Evolutionary conservation across 2,888 invertebrate genomes (phyloP).

Genomic region (Conomelus anceps): DNA sequence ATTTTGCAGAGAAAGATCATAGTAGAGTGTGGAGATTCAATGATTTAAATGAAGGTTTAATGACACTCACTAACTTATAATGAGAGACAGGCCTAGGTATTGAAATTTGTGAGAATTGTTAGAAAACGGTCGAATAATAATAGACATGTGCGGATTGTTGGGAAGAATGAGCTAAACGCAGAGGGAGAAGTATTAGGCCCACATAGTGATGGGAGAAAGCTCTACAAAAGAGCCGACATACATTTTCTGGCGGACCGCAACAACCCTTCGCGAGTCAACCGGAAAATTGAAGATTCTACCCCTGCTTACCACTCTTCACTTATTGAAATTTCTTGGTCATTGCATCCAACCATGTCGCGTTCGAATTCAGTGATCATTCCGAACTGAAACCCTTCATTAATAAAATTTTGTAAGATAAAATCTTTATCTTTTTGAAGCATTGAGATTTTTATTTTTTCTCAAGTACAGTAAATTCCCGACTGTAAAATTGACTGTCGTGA

Average conservation of each 20-base stretch:
- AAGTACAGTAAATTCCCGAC: too few relatives aligned
- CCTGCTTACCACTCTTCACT: conserved; percentile 17
- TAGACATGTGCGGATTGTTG: not conserved
- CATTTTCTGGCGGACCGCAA: conserved; percentile 5
- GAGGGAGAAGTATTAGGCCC: not conserved
- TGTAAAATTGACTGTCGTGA: too few relatives aligned
- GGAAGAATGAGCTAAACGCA: not conserved
- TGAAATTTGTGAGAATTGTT: too few relatives aligned
- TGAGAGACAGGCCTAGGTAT: too few relatives aligned
- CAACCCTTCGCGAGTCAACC: not conserved
- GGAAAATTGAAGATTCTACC: conserved; percentile 27
- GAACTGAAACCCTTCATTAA: not conserved
- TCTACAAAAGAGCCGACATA: conserved; percentile 1
- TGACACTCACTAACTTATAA: too few relatives aligned
- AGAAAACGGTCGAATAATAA: not conserved
- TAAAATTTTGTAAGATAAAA: not conserved
- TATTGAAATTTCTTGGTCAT: conserved; percentile 25
- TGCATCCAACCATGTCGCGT: not conserved
- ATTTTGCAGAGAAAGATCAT: too few relatives aligned
- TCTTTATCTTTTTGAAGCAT: not conserved
- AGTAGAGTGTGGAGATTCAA: too few relatives aligned
- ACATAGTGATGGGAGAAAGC: not conserved
- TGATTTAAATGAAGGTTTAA: too few relatives aligned
- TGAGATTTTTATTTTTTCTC: too few relatives aligned
- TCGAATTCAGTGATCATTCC: not conserved